A percentile compares a stretch with the other conserved stretches of the same genome.
phyloP scores from a whole-genome alignment of 2,113 vertebrate genomes.

The Sinocyclocheilus rhinocerous region DNA sequence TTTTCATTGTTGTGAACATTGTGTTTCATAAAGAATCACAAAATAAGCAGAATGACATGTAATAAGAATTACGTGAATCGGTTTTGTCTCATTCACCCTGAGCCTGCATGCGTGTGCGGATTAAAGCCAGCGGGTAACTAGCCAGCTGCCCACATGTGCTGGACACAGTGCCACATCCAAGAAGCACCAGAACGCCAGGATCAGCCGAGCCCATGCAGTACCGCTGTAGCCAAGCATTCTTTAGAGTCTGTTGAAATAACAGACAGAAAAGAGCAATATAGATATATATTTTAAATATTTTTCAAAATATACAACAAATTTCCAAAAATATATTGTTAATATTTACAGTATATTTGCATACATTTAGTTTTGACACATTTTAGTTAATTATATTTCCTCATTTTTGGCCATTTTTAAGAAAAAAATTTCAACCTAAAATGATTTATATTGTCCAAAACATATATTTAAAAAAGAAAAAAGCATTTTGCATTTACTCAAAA shows the following conservation, averaged over 20 bases:
- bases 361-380: no score
- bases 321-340: no score
- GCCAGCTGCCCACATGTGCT: slow-evolving; percentile 92
- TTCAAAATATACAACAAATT: no score
- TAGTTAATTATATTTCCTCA: no score
- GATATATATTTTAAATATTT: no score
- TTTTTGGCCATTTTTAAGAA: no score
- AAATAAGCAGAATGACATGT: neutral
- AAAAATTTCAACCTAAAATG: no score
- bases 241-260: slow-evolving; percentile 79
- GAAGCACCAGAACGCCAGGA: slow-evolving; percentile 85
- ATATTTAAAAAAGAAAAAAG: no score
- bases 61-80: neutral
- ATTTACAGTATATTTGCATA: no score
- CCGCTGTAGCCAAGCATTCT: slow-evolving; percentile 85
- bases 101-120: slow-evolving; percentile 93
- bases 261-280: neutral
- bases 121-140: slow-evolving; percentile 88
- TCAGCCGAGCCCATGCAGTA: slow-evolving; percentile 84
- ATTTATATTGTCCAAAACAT: no score
- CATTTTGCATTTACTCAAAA: no score
- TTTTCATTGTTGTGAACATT: neutral
- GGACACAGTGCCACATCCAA: slow-evolving; percentile 89
- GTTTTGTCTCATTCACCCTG: slow-evolving; percentile 77
- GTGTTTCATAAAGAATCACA: neutral